Evolutionary conservation across 2,888 invertebrate genomes (phyloP), one percentile per base, ranked within the genome.

Genomic region (Oxytorus armatus): DNA sequence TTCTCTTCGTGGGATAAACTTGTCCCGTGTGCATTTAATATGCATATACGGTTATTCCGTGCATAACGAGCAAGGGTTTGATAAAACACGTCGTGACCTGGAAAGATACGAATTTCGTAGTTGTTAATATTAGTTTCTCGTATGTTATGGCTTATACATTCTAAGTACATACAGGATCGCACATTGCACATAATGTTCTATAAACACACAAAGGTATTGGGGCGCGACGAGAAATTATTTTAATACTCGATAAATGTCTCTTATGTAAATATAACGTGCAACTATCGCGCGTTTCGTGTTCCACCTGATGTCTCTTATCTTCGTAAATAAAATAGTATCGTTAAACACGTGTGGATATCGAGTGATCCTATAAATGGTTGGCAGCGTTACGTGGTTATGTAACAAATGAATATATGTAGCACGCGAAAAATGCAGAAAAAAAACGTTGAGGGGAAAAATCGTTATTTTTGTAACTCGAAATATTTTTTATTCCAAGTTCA

Each of bases 51-150:
- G n/a, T 61, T 61, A 53, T 51, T 55, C 47, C 53, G 76, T 55
- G 57, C 25, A 75, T 49, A 44, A 18, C 25, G 44, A 36, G 53
- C 29, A 25, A 42, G 44, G 25, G 51, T 29, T 70, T 73, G 49
- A 33, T 49, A 57, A 75, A 79, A 74, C 74, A 65, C 70, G 29
- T 76, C 70, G 77, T 82, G 79, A 77, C 77, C 81, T 70, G 82
- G 77, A 82, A 82, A 82, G 79, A 79, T 77, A 82, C 70, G 70
- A 66, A 79, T 79, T 77, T 70, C 77, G 70, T 57, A 70, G 55
- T 47, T 63, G 16, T 33, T 29, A 7, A 1, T 14, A 14, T 55
- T 10, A 10, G 33, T 51, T 63, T 69, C 73, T 63, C 51, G 39
- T 44, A 23, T 8, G 14, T 36, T 44, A 5, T 39, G n/a, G n/a